These are phyloP conservation scores for Serranus cabrilla DNA, from an alignment of 2,797 vertebrate species.

Conservation along the genomic window DNA sequence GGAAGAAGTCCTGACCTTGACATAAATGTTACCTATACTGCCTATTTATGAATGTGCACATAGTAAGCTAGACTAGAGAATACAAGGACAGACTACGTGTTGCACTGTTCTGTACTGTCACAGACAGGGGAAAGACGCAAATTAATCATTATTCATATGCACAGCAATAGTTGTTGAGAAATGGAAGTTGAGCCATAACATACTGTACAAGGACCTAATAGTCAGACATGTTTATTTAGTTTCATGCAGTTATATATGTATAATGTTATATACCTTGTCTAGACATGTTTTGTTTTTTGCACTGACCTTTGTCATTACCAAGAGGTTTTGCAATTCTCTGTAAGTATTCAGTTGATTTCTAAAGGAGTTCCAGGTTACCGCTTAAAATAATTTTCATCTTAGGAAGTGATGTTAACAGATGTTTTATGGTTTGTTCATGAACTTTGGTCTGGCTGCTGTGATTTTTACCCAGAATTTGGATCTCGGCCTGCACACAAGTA, in stretches of 20 bases:
- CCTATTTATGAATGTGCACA: slow-evolving; percentile 38
- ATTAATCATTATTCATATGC: not conserved
- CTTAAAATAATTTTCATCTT: slow-evolving; percentile 25
- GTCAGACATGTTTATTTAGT: slow-evolving; percentile 55
- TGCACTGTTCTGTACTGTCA: not conserved
- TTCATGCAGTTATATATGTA: slow-evolving; percentile 60
- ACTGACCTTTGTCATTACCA: slow-evolving; percentile 55
- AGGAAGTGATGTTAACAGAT: slow-evolving; percentile 13
- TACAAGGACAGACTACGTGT: not conserved
- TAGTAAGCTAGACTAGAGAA: slow-evolving; percentile 7
- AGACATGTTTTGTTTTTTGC: slow-evolving; percentile 45
- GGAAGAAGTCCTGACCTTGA: not conserved
- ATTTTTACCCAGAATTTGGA: not conserved
- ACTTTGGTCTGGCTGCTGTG: slow-evolving; percentile 37
- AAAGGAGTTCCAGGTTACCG: slow-evolving; percentile 34
- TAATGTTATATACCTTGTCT: slow-evolving; percentile 32
- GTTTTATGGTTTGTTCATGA: slow-evolving; percentile 29
- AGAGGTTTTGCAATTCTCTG: slow-evolving; percentile 26
- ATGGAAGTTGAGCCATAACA: slow-evolving; percentile 73
- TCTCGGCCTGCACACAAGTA: slow-evolving; percentile 9
- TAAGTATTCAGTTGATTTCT: slow-evolving; percentile 38
- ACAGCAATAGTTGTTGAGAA: slow-evolving; percentile 11
- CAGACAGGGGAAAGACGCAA: not conserved
- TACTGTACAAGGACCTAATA: slow-evolving; percentile 52
- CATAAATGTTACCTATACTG: slow-evolving; percentile 1